Evolutionary conservation across 2,797 vertebrate genomes (phyloP).

Genomic region (Cuculus canorus): DNA sequence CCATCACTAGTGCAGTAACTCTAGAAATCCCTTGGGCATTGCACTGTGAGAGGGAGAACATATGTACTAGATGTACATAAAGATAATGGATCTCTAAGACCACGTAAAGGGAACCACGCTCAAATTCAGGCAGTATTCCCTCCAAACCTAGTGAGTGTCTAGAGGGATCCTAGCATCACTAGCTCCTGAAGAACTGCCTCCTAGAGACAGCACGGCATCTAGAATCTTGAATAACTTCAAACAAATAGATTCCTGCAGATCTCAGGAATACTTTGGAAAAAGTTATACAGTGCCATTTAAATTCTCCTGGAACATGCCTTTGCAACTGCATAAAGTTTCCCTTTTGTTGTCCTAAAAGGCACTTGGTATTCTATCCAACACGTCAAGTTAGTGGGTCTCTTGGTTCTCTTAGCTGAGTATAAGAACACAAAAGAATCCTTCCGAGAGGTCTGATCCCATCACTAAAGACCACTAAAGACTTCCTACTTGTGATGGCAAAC

Average conservation of each 20-base stretch:
- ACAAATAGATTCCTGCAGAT: not conserved
- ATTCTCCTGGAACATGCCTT: not conserved
- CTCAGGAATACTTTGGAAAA: not conserved
- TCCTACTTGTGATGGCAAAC: not conserved
- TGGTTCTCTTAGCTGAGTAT: not conserved
- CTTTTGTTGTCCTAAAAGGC: not conserved
- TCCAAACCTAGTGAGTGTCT: not conserved
- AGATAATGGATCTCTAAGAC: not conserved
- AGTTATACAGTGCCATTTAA: not conserved
- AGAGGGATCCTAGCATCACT: not conserved
- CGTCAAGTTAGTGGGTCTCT: not conserved
- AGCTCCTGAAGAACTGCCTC: not conserved
- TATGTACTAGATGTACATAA: not conserved
- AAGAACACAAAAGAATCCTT: not conserved
- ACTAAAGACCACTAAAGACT: not conserved
- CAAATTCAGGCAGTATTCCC: not conserved
- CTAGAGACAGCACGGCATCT: not conserved
- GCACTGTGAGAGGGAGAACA: not conserved
- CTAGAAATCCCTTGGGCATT: not conserved
- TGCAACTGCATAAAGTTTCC: not conserved
- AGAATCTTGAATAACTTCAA: not conserved
- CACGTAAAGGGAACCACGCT: not conserved
- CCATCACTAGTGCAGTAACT: not conserved
- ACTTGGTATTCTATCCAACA: not conserved
- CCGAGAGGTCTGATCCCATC: not conserved